Percentiles rank a stretch among this genome's conserved stretches.
Evolutionary conservation across 1,140 invertebrate species (phyloP).

Genomic region (Drosophila quadrilineata): DNA sequence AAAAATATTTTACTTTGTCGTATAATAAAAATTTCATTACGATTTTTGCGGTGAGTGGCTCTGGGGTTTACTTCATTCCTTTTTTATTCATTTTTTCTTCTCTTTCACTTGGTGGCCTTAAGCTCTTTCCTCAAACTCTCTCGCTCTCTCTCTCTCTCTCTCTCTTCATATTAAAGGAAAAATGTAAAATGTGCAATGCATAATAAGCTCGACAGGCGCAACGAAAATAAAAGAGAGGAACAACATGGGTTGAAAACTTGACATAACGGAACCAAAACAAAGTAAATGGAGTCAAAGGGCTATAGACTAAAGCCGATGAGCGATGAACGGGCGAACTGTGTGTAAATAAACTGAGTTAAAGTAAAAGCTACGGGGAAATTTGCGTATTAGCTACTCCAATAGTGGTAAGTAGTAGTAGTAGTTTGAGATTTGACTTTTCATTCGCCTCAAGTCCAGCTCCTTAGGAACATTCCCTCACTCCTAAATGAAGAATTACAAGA

Average conservation of each 20-base stretch:
- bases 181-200: conserved; percentile 79
- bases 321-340: conserved; percentile 6
- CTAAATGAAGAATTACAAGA: too few relatives aligned
- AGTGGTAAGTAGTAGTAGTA: conserved; percentile 1
- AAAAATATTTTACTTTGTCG: conserved; percentile 79
- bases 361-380: conserved; percentile 73
- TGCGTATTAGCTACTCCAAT: conserved; percentile 73
- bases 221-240: conserved; percentile 25
- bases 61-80: conserved; percentile 1
- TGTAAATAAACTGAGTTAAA: conserved; percentile 55
- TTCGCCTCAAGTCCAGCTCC: not conserved
- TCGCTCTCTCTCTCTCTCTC: not conserved
- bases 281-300: conserved; percentile 49
- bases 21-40: conserved; percentile 80
- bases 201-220: conserved; percentile 60
- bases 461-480: too few relatives aligned
- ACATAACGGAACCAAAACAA: conserved; percentile 72
- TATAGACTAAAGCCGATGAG: conserved; percentile 22
- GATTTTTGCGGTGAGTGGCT: conserved; percentile 70
- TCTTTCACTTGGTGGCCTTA: not conserved
- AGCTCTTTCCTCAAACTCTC: not conserved
- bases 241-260: conserved; percentile 62
- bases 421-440: too few relatives aligned
- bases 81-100: conserved; percentile 1
- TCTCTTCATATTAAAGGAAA: conserved; percentile 42